phyloP scores from a whole-genome alignment of 2,113 vertebrate genomes.

The Jaculus jaculus region DNA sequence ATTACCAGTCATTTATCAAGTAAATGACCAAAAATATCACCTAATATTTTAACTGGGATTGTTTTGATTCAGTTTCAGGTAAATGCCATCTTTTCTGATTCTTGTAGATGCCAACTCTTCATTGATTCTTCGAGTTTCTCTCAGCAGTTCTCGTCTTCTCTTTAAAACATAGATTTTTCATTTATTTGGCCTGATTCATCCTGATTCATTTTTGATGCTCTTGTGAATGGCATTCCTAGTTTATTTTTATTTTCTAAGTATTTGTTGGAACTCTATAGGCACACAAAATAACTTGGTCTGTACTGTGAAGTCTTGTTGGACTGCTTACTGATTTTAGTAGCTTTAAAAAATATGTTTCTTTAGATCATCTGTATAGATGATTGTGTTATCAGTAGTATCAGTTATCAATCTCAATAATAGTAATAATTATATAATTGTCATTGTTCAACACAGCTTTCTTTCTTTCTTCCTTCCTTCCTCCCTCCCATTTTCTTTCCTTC shows the following conservation, averaged over 20 bases:
- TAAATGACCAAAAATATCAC: background rate
- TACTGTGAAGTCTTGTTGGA: background rate
- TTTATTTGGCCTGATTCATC: background rate
- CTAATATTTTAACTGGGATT: background rate
- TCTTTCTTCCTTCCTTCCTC: too few species aligned
- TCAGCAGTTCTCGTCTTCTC: background rate
- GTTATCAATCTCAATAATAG: too few species aligned
- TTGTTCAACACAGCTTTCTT: too few species aligned
- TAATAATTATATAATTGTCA: too few species aligned
- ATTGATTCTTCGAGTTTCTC: background rate
- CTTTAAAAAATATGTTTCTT: background rate
- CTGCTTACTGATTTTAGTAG: background rate
- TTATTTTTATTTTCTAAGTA: slow-evolving; percentile 22
- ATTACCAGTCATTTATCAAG: background rate
- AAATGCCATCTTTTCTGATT: background rate
- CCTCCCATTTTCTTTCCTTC: too few species aligned
- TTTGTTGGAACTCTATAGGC: slow-evolving; percentile 6
- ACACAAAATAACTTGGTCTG: background rate
- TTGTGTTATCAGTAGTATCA: too few species aligned
- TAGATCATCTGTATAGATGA: background rate
- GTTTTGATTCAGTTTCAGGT: background rate
- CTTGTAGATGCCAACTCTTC: accelerated
- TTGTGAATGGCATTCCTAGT: background rate
- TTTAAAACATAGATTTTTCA: background rate
- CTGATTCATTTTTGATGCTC: background rate